phyloP scores from a whole-genome alignment of 2,797 vertebrate genomes.

The Limnodromus scolopaceus region DNA sequence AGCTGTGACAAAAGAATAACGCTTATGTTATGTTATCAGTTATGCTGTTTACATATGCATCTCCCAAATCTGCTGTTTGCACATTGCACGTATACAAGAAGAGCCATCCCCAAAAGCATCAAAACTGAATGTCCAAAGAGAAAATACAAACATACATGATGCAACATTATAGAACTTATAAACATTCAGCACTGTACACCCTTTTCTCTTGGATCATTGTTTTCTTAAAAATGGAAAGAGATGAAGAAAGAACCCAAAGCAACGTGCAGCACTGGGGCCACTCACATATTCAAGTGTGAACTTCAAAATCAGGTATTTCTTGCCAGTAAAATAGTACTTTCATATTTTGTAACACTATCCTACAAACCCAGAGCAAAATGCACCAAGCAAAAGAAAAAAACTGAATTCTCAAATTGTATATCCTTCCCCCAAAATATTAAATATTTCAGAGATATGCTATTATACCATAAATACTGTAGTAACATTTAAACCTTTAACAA shows the following conservation, averaged over 20 bases:
- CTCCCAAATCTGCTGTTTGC: background rate
- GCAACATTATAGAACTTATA: background rate
- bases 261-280: background rate
- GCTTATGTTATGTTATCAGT: constrained; percentile 59
- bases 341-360: background rate
- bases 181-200: background rate
- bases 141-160: background rate
- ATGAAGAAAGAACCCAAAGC: background rate
- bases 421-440: background rate
- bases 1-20: constrained; percentile 73
- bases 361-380: background rate
- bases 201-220: background rate
- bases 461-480: background rate
- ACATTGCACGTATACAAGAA: background rate
- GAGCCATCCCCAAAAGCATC: background rate
- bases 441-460: background rate
- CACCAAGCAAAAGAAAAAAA: background rate
- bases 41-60: background rate
- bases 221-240: constrained; percentile 7
- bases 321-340: background rate
- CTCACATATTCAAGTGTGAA: background rate
- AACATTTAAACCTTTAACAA: background rate
- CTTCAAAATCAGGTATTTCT: background rate
- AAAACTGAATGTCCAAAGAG: background rate
- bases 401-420: background rate